Evolutionary conservation across 2,888 invertebrate species (phyloP).

Genomic region (Dasypolia templi): DNA sequence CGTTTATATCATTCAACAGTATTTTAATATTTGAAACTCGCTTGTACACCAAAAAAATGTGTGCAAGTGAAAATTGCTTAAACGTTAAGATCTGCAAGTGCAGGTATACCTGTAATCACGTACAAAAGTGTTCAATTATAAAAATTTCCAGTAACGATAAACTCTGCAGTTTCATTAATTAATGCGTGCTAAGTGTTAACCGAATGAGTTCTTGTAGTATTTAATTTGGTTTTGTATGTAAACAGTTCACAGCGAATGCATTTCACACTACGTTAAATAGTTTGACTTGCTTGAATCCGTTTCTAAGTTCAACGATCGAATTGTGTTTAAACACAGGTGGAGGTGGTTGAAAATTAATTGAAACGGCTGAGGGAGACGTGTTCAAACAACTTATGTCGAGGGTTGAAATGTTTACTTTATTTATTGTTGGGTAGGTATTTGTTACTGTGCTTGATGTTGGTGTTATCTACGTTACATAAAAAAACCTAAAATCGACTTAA

Average conservation of each 20-base stretch:
- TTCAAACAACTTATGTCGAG: constrained; percentile 31
- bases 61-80: not conserved
- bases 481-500: no score
- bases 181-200: constrained; percentile 37
- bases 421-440: constrained; percentile 38
- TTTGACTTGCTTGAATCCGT: constrained; percentile 12
- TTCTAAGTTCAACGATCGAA: constrained; percentile 32
- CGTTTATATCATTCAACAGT: no score
- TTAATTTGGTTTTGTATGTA: constrained; percentile 50
- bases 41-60: no score
- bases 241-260: constrained; percentile 27
- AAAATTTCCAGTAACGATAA: constrained; percentile 30
- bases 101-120: no score
- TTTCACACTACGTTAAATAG: constrained; percentile 32
- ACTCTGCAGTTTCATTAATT: constrained; percentile 45
- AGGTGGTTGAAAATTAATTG: constrained; percentile 41
- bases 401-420: constrained; percentile 33
- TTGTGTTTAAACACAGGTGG: constrained; percentile 9
- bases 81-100: not conserved
- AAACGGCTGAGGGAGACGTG: constrained; percentile 13
- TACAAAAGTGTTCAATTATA: not conserved
- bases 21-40: no score
- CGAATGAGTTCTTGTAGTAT: constrained; percentile 47
- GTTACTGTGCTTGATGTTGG: no score
- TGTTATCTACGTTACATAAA: no score